phyloP scores from a whole-genome alignment of 1,140 invertebrate species.

The Globodera ellingtonae region DNA sequence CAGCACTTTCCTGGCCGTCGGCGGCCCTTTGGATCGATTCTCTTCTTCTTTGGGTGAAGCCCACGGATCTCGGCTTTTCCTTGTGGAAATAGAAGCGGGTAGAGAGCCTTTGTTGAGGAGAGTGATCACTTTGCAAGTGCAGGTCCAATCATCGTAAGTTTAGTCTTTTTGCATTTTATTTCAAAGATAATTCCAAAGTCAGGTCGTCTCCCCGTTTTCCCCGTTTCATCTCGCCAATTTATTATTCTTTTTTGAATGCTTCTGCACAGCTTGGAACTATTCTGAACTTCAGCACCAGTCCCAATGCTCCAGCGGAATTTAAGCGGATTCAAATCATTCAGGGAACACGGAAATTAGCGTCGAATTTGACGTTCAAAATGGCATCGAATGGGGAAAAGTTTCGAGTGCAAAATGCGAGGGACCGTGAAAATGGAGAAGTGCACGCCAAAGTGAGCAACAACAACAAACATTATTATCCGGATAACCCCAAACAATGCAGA shows the following conservation, averaged over 20 bases:
- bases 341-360: background rate
- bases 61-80: slow-evolving; percentile 16
- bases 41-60: background rate
- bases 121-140: slow-evolving; percentile 37
- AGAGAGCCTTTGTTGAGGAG: slow-evolving; percentile 27
- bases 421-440: background rate
- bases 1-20: slow-evolving; percentile 15
- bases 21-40: slow-evolving; percentile 1
- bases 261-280: slow-evolving; percentile 12
- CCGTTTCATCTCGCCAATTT: slow-evolving; percentile 1
- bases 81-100: slow-evolving; percentile 44
- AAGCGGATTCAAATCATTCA: background rate
- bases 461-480: background rate
- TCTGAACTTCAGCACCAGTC: slow-evolving; percentile 17
- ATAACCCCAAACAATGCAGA: background rate
- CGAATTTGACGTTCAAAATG: background rate
- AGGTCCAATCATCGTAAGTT: slow-evolving; percentile 39
- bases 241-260: slow-evolving; percentile 6
- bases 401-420: background rate
- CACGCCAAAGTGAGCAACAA: background rate
- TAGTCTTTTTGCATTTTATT: background rate
- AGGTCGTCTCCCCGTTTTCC: slow-evolving; percentile 26
- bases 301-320: background rate
- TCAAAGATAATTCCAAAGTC: background rate
- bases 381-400: background rate